These are phyloP conservation scores for Aphis craccivora DNA, from an alignment of 1,140 invertebrate genomes.

Conservation along the genomic window DNA sequence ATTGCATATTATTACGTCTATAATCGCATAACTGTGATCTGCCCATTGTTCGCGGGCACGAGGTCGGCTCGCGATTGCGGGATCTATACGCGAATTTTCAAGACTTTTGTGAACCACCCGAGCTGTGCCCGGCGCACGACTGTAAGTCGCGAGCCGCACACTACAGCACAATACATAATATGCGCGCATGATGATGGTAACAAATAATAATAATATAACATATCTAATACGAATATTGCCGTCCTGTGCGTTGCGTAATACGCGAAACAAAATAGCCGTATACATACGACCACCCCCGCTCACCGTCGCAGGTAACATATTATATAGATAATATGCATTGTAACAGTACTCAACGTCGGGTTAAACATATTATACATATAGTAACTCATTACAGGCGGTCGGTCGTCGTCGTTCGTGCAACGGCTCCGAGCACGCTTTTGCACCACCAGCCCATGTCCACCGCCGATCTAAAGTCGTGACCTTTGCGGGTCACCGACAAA, in stretches of 20 bases:
- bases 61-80: neutral
- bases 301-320: neutral
- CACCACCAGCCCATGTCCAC: neutral
- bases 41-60: neutral
- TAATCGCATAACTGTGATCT: neutral
- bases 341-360: neutral
- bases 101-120: neutral
- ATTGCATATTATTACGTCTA: neutral
- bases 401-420: neutral
- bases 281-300: neutral
- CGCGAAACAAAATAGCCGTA: neutral
- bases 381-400: neutral
- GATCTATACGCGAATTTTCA: neutral
- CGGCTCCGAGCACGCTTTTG: slow-evolving; percentile 23
- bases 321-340: neutral
- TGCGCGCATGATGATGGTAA: neutral
- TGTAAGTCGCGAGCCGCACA: neutral
- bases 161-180: neutral
- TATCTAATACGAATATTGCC: slow-evolving; percentile 7
- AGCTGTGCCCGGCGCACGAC: neutral
- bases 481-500: neutral
- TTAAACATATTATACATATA: neutral
- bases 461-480: neutral
- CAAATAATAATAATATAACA: neutral
- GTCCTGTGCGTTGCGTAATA: neutral